Base-by-base conservation (phyloP, 2,888 invertebrate species). In the Polietes domitor region DNA sequence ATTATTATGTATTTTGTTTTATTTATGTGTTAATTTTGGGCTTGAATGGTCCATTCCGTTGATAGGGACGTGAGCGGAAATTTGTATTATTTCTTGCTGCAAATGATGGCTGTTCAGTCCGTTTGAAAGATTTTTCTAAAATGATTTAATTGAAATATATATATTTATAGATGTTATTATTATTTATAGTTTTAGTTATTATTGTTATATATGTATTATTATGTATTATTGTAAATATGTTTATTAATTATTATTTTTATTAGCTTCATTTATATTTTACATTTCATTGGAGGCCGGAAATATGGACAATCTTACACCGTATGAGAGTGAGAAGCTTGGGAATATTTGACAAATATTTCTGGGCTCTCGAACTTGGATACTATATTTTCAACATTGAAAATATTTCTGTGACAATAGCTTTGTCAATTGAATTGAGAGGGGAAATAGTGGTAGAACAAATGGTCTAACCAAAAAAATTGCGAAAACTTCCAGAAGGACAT, bases 21-120 rank as follows among this genome's bases (percentile, higher is more conserved):
- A 37, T 61, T 61, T 61, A 61, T 28, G n/a, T 4, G n/a, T 61
- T 28, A 7, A 28, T 15, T 61, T 28, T 61, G 17, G 61, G n/a
- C 10, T 61, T 28, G n/a, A 61, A 28, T 28, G 61, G 28, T 17
- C 28, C 15, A 32, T 28, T 61, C 61, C 61, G 26, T 4, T 15
- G n/a, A 9, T 61, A 61, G 5, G 61, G 61, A n/a, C 32, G 61
- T n/a, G 15, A n/a, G 9, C 61, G 61, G 26, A 61, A 28, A 28
- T 61, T 61, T 55, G n/a, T n/a, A n/a, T 55, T 55, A 55, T 55
- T 21, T 61, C 17, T 61, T 28, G 61, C n/a, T 24, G n/a, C 61
- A 61, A 61, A 15, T n/a, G 61, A 2, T 61, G 61, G 1, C 4
- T 15, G 5, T 32, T 61, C 61, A 28, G 7, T 61, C 61, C 7